A percentile compares a stretch with the other conserved stretches of the same genome.
These are phyloP conservation scores for Drosophila mercatorum DNA, from an alignment of 2,888 invertebrate species.

Conservation along the genomic window DNA sequence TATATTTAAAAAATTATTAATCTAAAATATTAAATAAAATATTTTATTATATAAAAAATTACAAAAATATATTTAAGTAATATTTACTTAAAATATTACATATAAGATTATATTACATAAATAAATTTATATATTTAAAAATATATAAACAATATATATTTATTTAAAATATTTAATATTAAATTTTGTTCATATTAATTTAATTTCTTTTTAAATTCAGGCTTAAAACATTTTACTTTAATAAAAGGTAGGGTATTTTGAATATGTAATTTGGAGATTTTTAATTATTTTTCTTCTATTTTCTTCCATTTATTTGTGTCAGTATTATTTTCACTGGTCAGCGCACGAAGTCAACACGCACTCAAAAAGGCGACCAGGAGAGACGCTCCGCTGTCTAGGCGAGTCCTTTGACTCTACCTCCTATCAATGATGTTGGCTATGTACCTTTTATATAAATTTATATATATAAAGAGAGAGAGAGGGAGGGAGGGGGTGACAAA, in stretches of 20 bases:
- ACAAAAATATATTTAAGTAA: no score
- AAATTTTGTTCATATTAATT: no score
- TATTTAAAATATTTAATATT: no score
- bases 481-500: neutral
- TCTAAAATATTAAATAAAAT: no score
- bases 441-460: neutral
- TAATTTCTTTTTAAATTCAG: no score
- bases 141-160: no score
- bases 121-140: no score
- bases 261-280: neutral
- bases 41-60: no score
- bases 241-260: neutral
- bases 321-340: slow-evolving; percentile 3
- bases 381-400: slow-evolving; percentile 4
- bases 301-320: slow-evolving; percentile 2
- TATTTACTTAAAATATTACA: no score
- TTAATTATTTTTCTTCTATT: slow-evolving; percentile 3
- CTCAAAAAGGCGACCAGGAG: neutral
- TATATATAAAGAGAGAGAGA: neutral
- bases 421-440: neutral
- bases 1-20: no score
- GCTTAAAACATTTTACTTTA: neutral
- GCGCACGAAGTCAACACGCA: slow-evolving; percentile 26
- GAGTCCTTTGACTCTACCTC: neutral
- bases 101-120: no score